Evolutionary conservation across 2,888 invertebrate genomes (phyloP), one percentile per base, ranked within the genome.

Genomic region (Fissipunctia ypsillon): DNA sequence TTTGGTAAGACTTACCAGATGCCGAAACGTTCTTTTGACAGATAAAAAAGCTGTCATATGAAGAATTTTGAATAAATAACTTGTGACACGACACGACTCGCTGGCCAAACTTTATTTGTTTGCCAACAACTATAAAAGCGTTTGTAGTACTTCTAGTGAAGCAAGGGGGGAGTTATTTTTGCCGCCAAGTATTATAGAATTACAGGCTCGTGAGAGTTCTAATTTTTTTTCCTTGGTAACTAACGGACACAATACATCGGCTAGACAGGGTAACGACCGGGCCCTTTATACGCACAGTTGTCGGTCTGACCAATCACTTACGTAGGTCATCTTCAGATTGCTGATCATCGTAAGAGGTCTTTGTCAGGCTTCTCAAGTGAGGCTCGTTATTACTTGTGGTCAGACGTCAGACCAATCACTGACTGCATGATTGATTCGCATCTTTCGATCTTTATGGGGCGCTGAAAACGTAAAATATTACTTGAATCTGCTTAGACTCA

Each of bases 261-360:
- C 61, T 72, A 54, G 35, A 61, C 80, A 43, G 78, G 35, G 68
- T 38, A 78, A 65, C 48, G 68, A 65, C 48, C 68, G 41, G 52
- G 35, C 59, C 38, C 68, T 64, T 45, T 25, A 57, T 43, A 14
- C 10, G 22, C n/a, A 38, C 63, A 35, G 64, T 56, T 48, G 68
- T 19, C 16, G 41, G 59, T 54, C 52, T 38, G 25, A 22, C 14
- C 64, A 65, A 69, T 78, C 60, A 78, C 25, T 76, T 60, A 38
- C 57, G 19, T 60, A 81, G 41, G 76, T 75, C n/a, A 60, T 73
- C 61, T 56, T 48, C 31, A 31, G 9, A 73, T 78, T 59, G 43
- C 25, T 28, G 22, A 12, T 1, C 43, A 45, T 35, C 41, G 14
- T 16, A 41, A 73, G 19, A 3, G 22, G 19, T n/a, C 2, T 59